phyloP scores from a whole-genome alignment of 2,797 vertebrate genomes.

The Ctenosaura bakeri region DNA sequence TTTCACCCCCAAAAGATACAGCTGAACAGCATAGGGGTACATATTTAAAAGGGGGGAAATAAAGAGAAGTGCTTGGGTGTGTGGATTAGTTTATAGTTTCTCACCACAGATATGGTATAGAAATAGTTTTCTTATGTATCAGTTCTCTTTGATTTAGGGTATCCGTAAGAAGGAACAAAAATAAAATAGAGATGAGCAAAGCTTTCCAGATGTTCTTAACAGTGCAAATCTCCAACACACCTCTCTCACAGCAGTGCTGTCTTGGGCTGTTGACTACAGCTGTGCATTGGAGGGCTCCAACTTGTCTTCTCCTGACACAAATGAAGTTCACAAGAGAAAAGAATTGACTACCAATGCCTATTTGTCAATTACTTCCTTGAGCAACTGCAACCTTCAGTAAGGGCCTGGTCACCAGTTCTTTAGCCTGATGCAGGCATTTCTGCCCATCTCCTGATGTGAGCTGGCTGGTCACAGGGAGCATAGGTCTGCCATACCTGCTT shows the following conservation, averaged over 20 bases:
- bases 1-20: not conserved
- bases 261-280: too few species aligned
- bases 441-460: not conserved
- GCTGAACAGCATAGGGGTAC: slow-evolving; percentile 13
- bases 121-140: slow-evolving; percentile 10
- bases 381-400: not conserved
- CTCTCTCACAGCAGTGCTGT: too few species aligned
- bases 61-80: not conserved
- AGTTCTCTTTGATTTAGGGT: not conserved
- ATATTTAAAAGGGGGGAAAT: not conserved
- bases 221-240: too few species aligned
- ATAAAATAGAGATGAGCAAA: not conserved
- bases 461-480: not conserved
- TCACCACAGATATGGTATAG: not conserved
- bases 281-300: too few species aligned
- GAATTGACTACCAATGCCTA: not conserved
- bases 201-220: too few species aligned
- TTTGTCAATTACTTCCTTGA: not conserved
- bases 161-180: not conserved
- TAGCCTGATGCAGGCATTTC: not conserved
- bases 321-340: not conserved
- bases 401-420: not conserved
- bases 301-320: not conserved
- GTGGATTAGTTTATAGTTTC: not conserved
- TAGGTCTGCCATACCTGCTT: not conserved